Base-by-base conservation (phyloP, 1,140 invertebrate genomes). In the Berghia stephanieae region DNA sequence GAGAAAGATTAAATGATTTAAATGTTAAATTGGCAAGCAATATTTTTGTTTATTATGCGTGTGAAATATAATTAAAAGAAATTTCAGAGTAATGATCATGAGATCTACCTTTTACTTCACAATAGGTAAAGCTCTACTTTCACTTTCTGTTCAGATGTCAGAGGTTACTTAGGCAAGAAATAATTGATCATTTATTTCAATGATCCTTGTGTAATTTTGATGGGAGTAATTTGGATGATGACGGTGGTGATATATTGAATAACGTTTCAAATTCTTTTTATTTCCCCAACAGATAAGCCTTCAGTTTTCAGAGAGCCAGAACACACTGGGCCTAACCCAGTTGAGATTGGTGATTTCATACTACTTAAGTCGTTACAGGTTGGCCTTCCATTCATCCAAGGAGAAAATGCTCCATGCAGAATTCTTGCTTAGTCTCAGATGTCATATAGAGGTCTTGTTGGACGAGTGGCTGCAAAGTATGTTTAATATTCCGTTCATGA, bases 401-500 rank as follows among this genome's bases (percentile, higher is more conserved):
- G 63, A 75, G 16, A 68, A 79, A 34, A 81, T 88, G 13, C 67
- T 88, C 5, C 81, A 86, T 34, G 75, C 80, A 43, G 84, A 88
- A 52, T 88, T 86, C 63, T 63, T 86, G 38, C 76, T 85, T 44
- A 77, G 79, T 38, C 69, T 85, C 8, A 83, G 82, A n/a, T 79
- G 80, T 46, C 81, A 80, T 24, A 70, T 87, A 13, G 85, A 87
- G 57, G 79, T 79, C 31, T 43, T 76, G 0, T 78, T 88, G 31
- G 84, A 84, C 60, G 63, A 67, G n/a, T 87, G 87, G 87, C 79
- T 84, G 63, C 52, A 57, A 81, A 85, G 86, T 88, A 71, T 63
- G 57, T 63, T 66, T 43, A n/a, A n/a, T n/a, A n/a, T n/a, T n/a
- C n/a, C n/a, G n/a, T n/a, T n/a, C n/a, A n/a, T n/a, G n/a, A n/a